phyloP scores from a whole-genome alignment of 2,888 invertebrate genomes.

The Gastracanthus pulcherrimus region DNA sequence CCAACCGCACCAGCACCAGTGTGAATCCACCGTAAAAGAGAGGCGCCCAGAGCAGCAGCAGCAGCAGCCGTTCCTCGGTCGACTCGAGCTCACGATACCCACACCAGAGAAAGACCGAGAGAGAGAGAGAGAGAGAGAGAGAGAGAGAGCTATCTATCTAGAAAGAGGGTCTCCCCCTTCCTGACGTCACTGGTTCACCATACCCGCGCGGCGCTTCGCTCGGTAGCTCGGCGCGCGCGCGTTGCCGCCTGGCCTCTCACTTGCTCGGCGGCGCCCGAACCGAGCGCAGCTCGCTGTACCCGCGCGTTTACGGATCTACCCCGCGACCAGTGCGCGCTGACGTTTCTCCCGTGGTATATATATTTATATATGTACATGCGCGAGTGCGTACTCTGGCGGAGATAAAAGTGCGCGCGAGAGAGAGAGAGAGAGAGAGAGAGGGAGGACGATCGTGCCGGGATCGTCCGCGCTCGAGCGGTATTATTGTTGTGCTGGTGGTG shows the following conservation, averaged over 20 bases:
- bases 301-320: not conserved
- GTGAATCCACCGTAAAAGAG: not conserved
- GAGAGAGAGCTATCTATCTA: no score
- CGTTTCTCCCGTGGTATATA: not conserved
- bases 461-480: no score
- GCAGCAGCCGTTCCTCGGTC: slow-evolving; percentile 56
- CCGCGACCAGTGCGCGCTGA: not conserved
- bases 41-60: not conserved
- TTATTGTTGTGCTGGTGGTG: no score
- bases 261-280: slow-evolving; percentile 70
- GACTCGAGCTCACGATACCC: no score
- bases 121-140: slow-evolving; percentile 62
- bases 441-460: not conserved
- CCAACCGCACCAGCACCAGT: no score
- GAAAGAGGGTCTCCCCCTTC: slow-evolving; percentile 48
- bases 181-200: slow-evolving; percentile 71
- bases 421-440: not conserved
- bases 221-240: slow-evolving; percentile 43
- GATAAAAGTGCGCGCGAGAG: not conserved
- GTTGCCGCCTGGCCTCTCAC: slow-evolving; percentile 70
- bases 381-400: not conserved
- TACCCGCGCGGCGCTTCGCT: slow-evolving; percentile 70
- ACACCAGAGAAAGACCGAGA: slow-evolving; percentile 63
- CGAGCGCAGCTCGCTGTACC: slow-evolving; percentile 47
- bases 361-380: not conserved